These are phyloP conservation scores for Ochlodes sylvanus DNA, from an alignment of 2,888 invertebrate species.

Conservation along the genomic window DNA sequence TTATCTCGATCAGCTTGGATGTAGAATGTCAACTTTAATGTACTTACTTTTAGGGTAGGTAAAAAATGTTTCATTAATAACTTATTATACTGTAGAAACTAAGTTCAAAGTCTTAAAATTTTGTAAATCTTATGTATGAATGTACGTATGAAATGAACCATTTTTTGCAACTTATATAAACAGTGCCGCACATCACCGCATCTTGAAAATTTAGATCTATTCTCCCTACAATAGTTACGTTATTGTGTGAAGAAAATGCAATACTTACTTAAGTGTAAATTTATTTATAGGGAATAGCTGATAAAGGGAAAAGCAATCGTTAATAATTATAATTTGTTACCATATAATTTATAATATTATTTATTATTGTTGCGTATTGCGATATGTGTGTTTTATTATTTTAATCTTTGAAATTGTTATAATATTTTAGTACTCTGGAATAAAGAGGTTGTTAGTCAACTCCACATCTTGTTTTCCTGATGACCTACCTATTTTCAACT, in stretches of 20 bases:
- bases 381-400: slow-evolving; percentile 39
- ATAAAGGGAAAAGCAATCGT: slow-evolving; percentile 25
- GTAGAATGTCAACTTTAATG: too few species aligned
- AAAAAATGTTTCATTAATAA: too few species aligned
- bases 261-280: background rate
- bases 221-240: background rate
- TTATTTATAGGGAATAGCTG: background rate
- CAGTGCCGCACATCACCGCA: slow-evolving; percentile 1
- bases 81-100: slow-evolving; percentile 38
- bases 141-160: background rate
- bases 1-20: too few species aligned
- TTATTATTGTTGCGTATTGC: slow-evolving; percentile 34
- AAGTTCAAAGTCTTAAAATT: background rate
- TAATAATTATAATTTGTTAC: slow-evolving; percentile 34
- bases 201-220: background rate
- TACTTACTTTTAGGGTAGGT: too few species aligned
- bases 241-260: slow-evolving; percentile 2
- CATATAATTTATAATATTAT: slow-evolving; percentile 31
- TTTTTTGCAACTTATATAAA: background rate
- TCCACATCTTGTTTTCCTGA: background rate
- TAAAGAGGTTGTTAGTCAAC: slow-evolving; percentile 39
- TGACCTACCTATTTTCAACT: background rate
- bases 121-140: background rate
- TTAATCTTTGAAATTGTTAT: slow-evolving; percentile 42
- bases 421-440: slow-evolving; percentile 39